Evolutionary conservation across 1,140 invertebrate species (phyloP).

Genomic region (Drosophila persimilis): DNA sequence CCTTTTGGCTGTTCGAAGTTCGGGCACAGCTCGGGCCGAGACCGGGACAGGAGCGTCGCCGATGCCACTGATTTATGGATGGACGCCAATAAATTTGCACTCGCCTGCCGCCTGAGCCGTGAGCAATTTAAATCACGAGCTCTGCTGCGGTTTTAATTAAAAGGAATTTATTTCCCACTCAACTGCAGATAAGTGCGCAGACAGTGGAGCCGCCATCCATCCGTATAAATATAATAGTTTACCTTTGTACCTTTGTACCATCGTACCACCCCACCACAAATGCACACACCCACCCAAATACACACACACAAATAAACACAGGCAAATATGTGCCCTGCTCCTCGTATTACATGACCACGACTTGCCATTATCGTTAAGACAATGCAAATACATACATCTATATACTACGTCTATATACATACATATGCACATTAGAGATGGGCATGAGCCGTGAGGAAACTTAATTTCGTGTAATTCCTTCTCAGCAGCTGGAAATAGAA

Average conservation of each 20-base stretch:
- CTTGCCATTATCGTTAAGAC: slow-evolving; percentile 57
- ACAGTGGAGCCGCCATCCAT: slow-evolving; percentile 41
- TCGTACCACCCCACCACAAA: not conserved
- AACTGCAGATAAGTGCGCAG: slow-evolving; percentile 76
- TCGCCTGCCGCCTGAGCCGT: slow-evolving; percentile 38
- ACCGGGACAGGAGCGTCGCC: not conserved
- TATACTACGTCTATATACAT: not conserved
- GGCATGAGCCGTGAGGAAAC: too few relatives aligned
- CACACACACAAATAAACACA: slow-evolving; percentile 35
- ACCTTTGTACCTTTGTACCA: slow-evolving; percentile 46
- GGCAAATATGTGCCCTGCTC: slow-evolving; percentile 31
- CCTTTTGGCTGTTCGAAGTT: slow-evolving; percentile 47
- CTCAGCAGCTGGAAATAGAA: too few relatives aligned
- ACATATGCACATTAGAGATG: too few relatives aligned
- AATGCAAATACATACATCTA: slow-evolving; percentile 35
- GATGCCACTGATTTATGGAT: slow-evolving; percentile 69
- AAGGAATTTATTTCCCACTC: slow-evolving; percentile 79
- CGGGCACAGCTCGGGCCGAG: not conserved
- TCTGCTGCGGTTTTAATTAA: slow-evolving; percentile 80
- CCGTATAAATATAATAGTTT: slow-evolving; percentile 53
- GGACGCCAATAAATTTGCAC: slow-evolving; percentile 72
- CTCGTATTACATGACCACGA: slow-evolving; percentile 51
- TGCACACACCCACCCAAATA: not conserved
- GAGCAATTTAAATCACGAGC: slow-evolving; percentile 76
- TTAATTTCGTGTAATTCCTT: too few relatives aligned